phyloP scores from a whole-genome alignment of 2,797 vertebrate species.

The Sebastolobus alascanus region DNA sequence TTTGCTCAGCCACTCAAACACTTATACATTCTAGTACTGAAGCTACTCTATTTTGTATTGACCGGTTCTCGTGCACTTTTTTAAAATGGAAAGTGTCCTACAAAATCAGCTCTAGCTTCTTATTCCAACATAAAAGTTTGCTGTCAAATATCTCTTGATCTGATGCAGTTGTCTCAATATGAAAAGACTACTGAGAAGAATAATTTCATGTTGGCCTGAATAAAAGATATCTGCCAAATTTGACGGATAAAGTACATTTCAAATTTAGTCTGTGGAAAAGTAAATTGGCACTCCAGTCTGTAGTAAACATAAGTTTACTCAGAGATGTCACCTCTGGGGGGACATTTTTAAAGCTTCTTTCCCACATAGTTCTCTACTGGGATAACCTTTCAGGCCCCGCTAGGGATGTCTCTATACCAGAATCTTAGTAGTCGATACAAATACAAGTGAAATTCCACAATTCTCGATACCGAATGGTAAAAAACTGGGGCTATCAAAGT shows the following conservation, averaged over 20 bases:
- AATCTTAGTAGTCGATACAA: no score
- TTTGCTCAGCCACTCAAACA: conserved; percentile 3
- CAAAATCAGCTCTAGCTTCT: not conserved
- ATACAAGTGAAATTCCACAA: no score
- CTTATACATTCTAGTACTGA: conserved; percentile 11
- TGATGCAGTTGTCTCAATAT: not conserved
- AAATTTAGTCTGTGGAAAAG: not conserved
- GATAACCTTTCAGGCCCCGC: not conserved
- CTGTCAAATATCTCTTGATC: conserved; percentile 2
- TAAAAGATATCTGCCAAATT: not conserved
- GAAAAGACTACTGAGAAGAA: not conserved
- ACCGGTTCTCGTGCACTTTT: conserved; percentile 20
- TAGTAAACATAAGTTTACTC: not conserved
- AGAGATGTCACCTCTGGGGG: no score
- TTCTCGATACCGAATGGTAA: no score
- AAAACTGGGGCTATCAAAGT: no score
- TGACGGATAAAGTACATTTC: not conserved
- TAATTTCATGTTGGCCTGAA: not conserved
- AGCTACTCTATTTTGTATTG: conserved; percentile 14
- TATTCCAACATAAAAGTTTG: conserved; percentile 2
- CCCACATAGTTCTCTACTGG: not conserved
- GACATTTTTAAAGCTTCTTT: not conserved
- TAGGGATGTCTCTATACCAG: not conserved
- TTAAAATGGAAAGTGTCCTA: not conserved
- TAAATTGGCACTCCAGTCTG: not conserved